Evolutionary conservation across 2,888 invertebrate genomes (phyloP).

Genomic region (Chymomyza fuscimana): DNA sequence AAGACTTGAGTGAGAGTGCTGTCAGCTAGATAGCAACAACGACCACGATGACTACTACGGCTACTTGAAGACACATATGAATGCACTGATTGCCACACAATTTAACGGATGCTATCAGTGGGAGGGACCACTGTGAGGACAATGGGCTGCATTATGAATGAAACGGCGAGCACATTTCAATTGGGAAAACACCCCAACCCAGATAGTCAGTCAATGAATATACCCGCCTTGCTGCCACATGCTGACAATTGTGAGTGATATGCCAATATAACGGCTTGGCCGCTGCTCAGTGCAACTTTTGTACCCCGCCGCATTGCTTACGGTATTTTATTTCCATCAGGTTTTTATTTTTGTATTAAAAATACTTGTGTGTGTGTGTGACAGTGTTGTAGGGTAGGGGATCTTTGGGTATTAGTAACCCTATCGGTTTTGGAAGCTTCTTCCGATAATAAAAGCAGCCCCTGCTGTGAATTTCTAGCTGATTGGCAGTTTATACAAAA

Average conservation of each 20-base stretch:
- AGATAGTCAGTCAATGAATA: neutral
- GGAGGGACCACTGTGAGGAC: neutral
- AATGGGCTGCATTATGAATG: neutral
- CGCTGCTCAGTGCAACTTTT: neutral
- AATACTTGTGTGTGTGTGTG: neutral
- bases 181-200: neutral
- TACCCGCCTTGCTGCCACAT: neutral
- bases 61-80: neutral
- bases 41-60: too few relatives aligned
- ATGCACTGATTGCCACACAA: neutral
- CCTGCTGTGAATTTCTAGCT: too few relatives aligned
- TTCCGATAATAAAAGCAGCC: too few relatives aligned
- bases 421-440: too few relatives aligned
- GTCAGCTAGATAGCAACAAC: neutral
- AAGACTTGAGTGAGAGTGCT: neutral
- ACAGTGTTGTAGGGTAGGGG: too few relatives aligned
- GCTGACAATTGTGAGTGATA: slow-evolving; percentile 1
- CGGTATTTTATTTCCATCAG: slow-evolving; percentile 46
- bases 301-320: slow-evolving; percentile 44
- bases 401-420: too few relatives aligned
- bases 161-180: neutral
- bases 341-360: neutral
- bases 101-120: neutral
- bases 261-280: slow-evolving; percentile 1
- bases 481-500: too few relatives aligned